Percentiles rank a stretch among this genome's conserved stretches.
Conservation (phyloP, 2,113 vertebrate genomes). For the Sander vitreus region DNA sequence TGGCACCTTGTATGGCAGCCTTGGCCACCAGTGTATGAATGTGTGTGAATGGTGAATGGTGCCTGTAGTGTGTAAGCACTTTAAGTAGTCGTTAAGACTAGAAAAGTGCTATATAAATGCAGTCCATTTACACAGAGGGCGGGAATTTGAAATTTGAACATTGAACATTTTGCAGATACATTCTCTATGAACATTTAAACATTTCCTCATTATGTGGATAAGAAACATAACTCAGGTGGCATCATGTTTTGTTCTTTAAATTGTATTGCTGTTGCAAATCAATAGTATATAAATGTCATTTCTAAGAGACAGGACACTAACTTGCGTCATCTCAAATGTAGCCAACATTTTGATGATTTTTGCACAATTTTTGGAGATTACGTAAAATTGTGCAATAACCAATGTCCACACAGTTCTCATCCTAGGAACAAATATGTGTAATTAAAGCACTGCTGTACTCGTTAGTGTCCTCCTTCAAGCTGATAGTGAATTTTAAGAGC, state of each 20-base stretch:
- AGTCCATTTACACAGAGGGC: no score
- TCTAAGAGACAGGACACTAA: not conserved
- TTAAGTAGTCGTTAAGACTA: no score
- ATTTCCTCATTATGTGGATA: not conserved
- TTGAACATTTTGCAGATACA: not conserved
- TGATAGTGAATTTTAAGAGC: not conserved
- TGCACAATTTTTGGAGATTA: not conserved
- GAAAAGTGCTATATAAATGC: no score
- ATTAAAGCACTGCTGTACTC: not conserved
- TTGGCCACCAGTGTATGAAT: no score
- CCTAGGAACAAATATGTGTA: not conserved
- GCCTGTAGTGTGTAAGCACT: no score
- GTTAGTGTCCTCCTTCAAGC: no score
- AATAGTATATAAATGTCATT: not conserved
- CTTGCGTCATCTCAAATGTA: not conserved
- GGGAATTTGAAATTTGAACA: no score
- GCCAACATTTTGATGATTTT: not conserved
- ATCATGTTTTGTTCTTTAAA: not conserved
- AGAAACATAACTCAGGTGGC: not conserved
- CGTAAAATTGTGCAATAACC: not conserved
- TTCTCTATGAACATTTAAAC: not conserved
- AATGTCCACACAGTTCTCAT: not conserved
- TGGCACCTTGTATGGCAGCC: no score
- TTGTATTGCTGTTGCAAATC: not conserved
- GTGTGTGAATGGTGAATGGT: no score